Conservation (phyloP, 2,888 invertebrate genomes). For the Quadriops clusia region DNA sequence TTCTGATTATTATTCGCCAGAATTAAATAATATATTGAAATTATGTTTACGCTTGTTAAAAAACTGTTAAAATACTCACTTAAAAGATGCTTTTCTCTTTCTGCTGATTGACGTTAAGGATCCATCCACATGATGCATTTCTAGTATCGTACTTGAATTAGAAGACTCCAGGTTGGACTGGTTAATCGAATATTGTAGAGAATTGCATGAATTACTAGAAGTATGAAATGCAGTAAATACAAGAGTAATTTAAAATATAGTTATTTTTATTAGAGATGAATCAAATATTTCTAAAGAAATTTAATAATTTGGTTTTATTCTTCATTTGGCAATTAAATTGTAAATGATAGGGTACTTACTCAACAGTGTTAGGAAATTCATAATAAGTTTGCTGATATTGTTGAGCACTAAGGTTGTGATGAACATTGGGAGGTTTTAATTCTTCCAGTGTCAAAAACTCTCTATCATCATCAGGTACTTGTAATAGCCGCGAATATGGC, state of each 20-base stretch:
- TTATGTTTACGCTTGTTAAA: too few species aligned
- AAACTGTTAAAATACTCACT: too few species aligned
- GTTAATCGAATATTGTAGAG: not conserved
- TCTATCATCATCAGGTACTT: constrained; percentile 32
- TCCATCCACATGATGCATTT: constrained; percentile 28
- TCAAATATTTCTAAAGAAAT: too few species aligned
- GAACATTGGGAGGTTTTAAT: constrained; percentile 29
- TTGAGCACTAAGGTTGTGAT: constrained; percentile 24
- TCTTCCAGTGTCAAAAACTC: constrained; percentile 36
- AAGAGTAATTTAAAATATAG: not conserved
- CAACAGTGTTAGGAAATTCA: constrained; percentile 30
- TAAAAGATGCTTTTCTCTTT: constrained; percentile 40
- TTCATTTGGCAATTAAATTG: constrained; percentile 5
- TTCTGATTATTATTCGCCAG: too few species aligned
- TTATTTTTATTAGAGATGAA: constrained; percentile 1
- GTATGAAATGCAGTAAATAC: too few species aligned
- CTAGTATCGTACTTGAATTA: constrained; percentile 24
- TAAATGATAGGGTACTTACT: constrained; percentile 26
- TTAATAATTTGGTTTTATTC: constrained; percentile 2
- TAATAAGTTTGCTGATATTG: constrained; percentile 31
- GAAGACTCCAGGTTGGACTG: constrained; percentile 19
- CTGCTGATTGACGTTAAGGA: constrained; percentile 25
- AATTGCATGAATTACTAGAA: constrained; percentile 6
- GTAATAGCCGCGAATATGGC: constrained; percentile 33
- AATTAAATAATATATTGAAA: too few species aligned